Evolutionary conservation across 1,140 invertebrate species (phyloP), one percentile per base, ranked within the genome.

Genomic region (Cataglyphis hispanica): DNA sequence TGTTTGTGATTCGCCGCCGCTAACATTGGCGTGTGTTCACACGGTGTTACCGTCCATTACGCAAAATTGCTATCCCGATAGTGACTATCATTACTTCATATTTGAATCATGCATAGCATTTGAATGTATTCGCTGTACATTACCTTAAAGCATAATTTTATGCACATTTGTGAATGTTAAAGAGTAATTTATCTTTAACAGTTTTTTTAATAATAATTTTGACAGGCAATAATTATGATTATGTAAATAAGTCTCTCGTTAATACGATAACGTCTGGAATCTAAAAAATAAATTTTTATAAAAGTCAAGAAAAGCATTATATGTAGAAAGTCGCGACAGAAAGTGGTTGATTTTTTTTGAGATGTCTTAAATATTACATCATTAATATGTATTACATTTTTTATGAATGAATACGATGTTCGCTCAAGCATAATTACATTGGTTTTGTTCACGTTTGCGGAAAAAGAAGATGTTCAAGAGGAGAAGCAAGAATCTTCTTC

Each of bases 401-500:
- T 16, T 53, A 34, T 8, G 37, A 43, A 16, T 40, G 4, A 74
- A 74, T 43, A 72, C 34, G 37, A 61, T 46, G 25, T 60, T 43
- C 50, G 19, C 19, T 43, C 22, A 58, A 58, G 50, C 19, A 53
- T 22, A 60, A 83, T 58, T 72, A 53, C 69, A 11, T 72, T 50
- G 19, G 61, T 34, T 60, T 60, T 37, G 31, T 74, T 83, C 74
- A 46, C 67, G 27, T 60, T 83, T 60, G 31, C 78, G 78, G 78
- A 83, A 83, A 83, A 60, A 60, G 53, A 43, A 43, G 31, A 46
- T 60, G 46, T 56, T 69, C 37, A 22, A 46, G 31, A 4, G 31
- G 10, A 56, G 53, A n/a, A 70, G 60, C 40, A 80, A 80, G 63
- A 34, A 53, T 80, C 67, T 72, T 74, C 53, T 83, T 83, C 78